Evolutionary conservation across 2,888 invertebrate species (phyloP), one percentile per base, ranked within the genome.

Genomic region (Seladonia tumulorum): DNA sequence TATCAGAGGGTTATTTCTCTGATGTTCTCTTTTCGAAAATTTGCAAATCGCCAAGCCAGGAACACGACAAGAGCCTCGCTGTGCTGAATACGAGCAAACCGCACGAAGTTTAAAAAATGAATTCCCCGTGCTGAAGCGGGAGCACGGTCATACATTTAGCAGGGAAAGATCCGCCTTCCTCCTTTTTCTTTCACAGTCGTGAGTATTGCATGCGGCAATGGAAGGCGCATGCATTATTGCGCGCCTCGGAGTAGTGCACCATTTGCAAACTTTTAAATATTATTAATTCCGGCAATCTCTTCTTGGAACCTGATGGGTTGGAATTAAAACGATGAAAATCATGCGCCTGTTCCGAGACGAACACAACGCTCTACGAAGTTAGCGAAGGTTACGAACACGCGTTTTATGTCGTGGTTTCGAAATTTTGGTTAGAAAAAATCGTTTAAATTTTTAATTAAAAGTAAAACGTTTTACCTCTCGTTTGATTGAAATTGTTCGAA

Each of bases 41-140:
- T 88, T 81, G 77, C 83, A 83, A 78, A 87, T 81, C 71, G 60
- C 63, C 68, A 60, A 78, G 81, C n/a, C 83, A 80, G 81, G 25
- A 81, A 78, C 39, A 60, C 63, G 86, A 57, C 74, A 29, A 57
- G 75, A 76, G 68, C 45, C 39, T 73, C 70, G 35, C 70, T 71
- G 60, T 35, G 53, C 45, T 49, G 82, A 63, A 29, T 60, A 47
- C n/a, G 66, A 47, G 80, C 47, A 73, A 78, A 79, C 78, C 78
- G 66, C 68, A 10, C 47, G 60, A 75, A 83, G 68, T 71, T 68
- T 90, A 88, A 90, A 88, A 90, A 90, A 90, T 90, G 82, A 90
- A 88, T 90, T 87, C 79, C n/a, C 45, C 45, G 63, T 68, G 75
- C 79, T 72, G 63, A 25, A 68, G 29, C 71, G 72, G 39, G 18